A percentile compares a stretch with the other conserved stretches of the same genome.
Conservation (phyloP, 92 coral and sea anemone species). For the Diadumene lineata region DNA sequence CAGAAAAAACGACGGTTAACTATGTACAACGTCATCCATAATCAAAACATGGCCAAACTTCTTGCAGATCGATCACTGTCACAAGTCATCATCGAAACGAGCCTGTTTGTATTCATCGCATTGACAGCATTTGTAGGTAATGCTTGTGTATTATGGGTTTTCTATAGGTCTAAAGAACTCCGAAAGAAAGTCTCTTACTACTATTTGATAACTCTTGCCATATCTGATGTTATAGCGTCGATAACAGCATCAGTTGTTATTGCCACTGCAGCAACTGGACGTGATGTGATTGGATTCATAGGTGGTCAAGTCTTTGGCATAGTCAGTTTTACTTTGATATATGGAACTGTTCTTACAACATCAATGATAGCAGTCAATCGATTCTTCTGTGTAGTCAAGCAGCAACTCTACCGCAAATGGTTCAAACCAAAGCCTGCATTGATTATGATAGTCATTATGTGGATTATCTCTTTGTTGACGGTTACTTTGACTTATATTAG, state of each 20-base stretch:
- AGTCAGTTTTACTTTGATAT: background rate
- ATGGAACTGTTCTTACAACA: slow-evolving; percentile 28
- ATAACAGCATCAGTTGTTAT: slow-evolving; percentile 14
- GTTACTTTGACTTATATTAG: background rate
- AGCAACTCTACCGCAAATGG: slow-evolving; percentile 21
- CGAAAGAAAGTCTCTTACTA: slow-evolving; percentile 17
- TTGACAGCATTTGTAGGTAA: slow-evolving; percentile 27
- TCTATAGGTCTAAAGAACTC: slow-evolving; percentile 20
- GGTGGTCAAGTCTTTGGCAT: slow-evolving; percentile 6
- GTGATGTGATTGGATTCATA: slow-evolving; percentile 3
- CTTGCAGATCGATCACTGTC: slow-evolving; percentile 1
- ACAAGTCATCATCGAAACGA: slow-evolving; percentile 12
- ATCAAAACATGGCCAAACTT: background rate
- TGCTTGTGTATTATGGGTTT: slow-evolving; percentile 17
- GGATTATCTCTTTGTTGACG: slow-evolving; percentile 3
- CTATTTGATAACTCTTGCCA: slow-evolving; percentile 30
- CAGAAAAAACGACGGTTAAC: too few relatives aligned
- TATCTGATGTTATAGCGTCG: slow-evolving; percentile 26
- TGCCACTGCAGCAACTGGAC: background rate
- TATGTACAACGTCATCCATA: background rate
- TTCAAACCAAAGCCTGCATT: slow-evolving; percentile 32
- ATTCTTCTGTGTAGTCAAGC: slow-evolving; percentile 37
- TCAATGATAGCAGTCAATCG: slow-evolving; percentile 29
- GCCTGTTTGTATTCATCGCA: slow-evolving; percentile 17
- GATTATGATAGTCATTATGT: background rate